These are phyloP conservation scores for Sminthopsis crassicaudata DNA, from an alignment of 2,113 vertebrate species.

Conservation along the genomic window DNA sequence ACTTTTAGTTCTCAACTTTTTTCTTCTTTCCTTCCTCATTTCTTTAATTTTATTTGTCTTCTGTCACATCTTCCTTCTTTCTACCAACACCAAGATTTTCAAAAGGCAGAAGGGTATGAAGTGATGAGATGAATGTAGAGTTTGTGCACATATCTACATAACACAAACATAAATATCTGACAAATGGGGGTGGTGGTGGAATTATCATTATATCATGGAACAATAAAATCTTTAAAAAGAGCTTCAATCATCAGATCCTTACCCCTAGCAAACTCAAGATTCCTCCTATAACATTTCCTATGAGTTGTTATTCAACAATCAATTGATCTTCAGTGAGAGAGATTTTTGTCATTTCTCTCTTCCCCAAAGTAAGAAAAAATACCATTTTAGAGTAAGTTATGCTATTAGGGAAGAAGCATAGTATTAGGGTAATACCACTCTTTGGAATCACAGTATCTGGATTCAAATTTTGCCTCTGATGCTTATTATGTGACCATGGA, in stretches of 20 bases:
- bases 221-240: neutral
- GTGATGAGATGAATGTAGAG: neutral
- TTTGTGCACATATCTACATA: neutral
- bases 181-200: neutral
- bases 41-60: conserved; percentile 37
- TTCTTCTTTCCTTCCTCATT: neutral
- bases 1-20: conserved; percentile 85
- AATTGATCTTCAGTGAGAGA: neutral
- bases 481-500: neutral
- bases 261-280: neutral
- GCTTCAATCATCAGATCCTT: neutral
- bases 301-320: neutral
- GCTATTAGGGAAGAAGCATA: neutral
- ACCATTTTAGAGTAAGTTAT: neutral
- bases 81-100: neutral
- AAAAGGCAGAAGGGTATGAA: neutral
- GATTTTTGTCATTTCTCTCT: neutral
- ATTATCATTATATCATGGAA: neutral
- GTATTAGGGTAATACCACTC: neutral
- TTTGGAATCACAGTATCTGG: neutral
- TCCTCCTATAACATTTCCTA: neutral
- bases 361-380: neutral
- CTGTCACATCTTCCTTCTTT: neutral
- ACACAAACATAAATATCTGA: neutral
- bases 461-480: neutral